These are phyloP conservation scores for Frieseomelitta varia DNA, from an alignment of 1,140 invertebrate species.

Conservation along the genomic window DNA sequence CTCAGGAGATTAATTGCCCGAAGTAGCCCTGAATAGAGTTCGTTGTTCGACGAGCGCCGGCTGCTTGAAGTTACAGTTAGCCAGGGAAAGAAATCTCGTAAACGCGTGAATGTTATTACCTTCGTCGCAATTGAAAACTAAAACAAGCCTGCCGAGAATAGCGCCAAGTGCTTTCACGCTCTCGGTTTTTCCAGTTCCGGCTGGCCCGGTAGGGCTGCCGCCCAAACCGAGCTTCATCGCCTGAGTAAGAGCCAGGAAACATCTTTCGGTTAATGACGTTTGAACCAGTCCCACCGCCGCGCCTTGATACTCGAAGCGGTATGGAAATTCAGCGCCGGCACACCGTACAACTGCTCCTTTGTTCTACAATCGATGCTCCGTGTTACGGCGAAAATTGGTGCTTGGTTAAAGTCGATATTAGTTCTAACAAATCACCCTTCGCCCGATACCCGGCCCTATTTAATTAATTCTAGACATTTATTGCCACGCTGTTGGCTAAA, in stretches of 20 bases:
- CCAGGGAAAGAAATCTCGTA: background rate
- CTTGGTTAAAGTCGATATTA: background rate
- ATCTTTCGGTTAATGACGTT: slow-evolving; percentile 96
- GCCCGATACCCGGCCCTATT: background rate
- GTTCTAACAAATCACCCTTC: background rate
- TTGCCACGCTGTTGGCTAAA: background rate
- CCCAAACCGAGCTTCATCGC: slow-evolving; percentile 97
- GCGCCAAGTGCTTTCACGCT: slow-evolving; percentile 97
- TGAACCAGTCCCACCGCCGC: slow-evolving; percentile 92
- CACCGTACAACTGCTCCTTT: slow-evolving; percentile 86
- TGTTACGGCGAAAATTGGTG: background rate
- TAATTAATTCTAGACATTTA: background rate
- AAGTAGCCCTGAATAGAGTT: too few relatives aligned
- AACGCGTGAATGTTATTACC: slow-evolving; percentile 56
- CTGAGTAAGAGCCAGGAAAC: slow-evolving; percentile 97
- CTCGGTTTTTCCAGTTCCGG: slow-evolving; percentile 98
- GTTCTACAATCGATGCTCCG: slow-evolving; percentile 64
- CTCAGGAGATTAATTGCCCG: too few relatives aligned
- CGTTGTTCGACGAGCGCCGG: background rate
- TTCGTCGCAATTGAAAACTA: slow-evolving; percentile 99
- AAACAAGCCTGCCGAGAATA: slow-evolving; percentile 94
- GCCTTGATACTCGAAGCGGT: slow-evolving; percentile 99
- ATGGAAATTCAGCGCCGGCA: slow-evolving; percentile 96
- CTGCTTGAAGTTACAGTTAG: background rate
- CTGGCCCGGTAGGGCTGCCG: slow-evolving; percentile 99